Evolutionary conservation across 2,113 vertebrate species (phyloP).

Genomic region (Microtus pennsylvanicus): DNA sequence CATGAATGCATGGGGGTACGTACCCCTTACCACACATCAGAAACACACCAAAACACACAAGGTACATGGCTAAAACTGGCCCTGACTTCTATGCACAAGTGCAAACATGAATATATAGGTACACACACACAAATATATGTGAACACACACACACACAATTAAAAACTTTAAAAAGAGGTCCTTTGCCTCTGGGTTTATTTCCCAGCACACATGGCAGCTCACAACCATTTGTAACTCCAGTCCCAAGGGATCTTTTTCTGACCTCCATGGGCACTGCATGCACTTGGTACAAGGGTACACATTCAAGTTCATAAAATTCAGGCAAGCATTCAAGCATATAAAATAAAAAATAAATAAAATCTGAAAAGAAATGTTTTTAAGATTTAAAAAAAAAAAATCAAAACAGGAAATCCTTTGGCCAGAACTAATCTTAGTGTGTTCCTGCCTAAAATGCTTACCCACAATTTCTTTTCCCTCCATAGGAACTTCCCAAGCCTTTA

Average conservation of each 20-base stretch:
- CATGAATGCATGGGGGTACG: too few relatives aligned
- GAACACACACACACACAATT: background rate
- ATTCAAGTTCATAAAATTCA: background rate
- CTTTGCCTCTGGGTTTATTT: background rate
- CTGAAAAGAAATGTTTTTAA: background rate
- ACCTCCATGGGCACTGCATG: background rate
- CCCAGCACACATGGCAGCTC: background rate
- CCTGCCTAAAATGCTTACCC: rapidly evolving
- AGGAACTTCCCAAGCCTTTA: conserved; percentile 93
- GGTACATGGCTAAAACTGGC: background rate
- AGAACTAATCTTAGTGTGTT: background rate
- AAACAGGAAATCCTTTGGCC: background rate
- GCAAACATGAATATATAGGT: background rate
- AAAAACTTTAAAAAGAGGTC: background rate
- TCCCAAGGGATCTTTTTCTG: background rate
- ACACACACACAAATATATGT: background rate
- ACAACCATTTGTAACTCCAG: background rate
- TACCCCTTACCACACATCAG: too few relatives aligned
- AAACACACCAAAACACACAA: background rate
- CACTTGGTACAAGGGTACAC: too few relatives aligned
- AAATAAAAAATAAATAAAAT: background rate
- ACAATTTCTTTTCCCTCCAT: background rate
- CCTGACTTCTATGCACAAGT: background rate
- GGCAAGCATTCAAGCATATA: background rate
- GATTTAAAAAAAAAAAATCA: background rate